A percentile compares a stretch with the other conserved stretches of the same genome.
Evolutionary conservation across 2,797 vertebrate genomes (phyloP).

Genomic region (Margarornis squamiger): DNA sequence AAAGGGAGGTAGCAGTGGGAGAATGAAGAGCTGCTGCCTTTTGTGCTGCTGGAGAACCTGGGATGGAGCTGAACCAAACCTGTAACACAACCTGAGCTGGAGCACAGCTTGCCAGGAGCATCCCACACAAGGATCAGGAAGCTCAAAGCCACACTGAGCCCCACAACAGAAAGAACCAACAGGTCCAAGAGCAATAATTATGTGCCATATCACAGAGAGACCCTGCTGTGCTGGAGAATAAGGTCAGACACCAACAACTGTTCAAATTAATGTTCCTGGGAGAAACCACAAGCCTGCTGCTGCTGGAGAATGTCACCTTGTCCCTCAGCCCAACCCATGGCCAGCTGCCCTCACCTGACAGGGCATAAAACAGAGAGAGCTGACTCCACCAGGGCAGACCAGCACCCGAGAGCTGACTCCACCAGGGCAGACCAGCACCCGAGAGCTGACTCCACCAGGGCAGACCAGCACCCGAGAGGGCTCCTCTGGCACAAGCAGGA

Average conservation of each 20-base stretch:
- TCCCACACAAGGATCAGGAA: neutral
- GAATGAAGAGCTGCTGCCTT: neutral
- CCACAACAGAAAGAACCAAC: neutral
- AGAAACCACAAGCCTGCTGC: neutral
- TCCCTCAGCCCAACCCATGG: neutral
- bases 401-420: neutral
- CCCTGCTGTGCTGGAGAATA: fast-evolving
- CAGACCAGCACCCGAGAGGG: neutral
- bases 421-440: neutral
- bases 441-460: neutral
- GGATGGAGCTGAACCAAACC: neutral
- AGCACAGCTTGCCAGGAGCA: fast-evolving
- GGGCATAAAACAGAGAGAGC: fast-evolving
- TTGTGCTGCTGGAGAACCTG: neutral
- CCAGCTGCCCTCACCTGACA: neutral
- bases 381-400: neutral
- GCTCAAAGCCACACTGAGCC: fast-evolving
- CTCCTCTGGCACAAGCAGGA: neutral
- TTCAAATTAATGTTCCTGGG: fast-evolving
- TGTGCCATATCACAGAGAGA: neutral
- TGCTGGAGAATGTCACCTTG: neutral
- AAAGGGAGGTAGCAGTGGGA: fast-evolving
- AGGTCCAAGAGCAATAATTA: neutral
- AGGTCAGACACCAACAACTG: neutral
- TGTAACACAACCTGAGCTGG: fast-evolving